phyloP scores from a whole-genome alignment of 2,797 vertebrate genomes.

The Helarctos malayanus region DNA sequence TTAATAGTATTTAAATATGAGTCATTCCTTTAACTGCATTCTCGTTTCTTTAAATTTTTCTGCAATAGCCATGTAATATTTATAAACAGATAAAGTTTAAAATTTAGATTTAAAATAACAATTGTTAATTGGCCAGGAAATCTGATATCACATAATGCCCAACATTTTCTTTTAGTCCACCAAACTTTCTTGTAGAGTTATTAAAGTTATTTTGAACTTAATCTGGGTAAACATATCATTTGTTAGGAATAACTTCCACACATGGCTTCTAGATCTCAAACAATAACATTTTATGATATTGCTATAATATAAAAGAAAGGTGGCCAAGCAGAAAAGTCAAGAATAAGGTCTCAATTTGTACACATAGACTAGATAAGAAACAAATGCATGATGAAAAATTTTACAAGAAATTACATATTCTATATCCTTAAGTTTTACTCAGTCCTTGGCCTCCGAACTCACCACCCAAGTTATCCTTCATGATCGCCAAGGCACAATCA shows the following conservation, averaged over 20 bases:
- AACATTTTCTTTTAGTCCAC: neutral
- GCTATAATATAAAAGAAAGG: neutral
- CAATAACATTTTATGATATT: neutral
- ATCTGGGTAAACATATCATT: neutral
- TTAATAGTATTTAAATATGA: slow-evolving; percentile 25
- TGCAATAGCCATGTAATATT: slow-evolving; percentile 9
- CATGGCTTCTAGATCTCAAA: neutral
- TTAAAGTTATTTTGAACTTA: slow-evolving; percentile 61
- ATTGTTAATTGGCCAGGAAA: slow-evolving; percentile 39
- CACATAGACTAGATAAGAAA: slow-evolving; percentile 2
- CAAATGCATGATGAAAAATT: slow-evolving; percentile 46
- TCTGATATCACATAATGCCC: neutral
- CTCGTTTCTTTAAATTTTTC: slow-evolving; percentile 45
- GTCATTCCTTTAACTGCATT: slow-evolving; percentile 43
- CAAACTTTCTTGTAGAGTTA: slow-evolving; percentile 48
- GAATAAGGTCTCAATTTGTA: slow-evolving; percentile 27
- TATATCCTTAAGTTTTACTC: neutral
- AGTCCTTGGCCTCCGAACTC: neutral
- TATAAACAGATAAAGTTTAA: slow-evolving; percentile 51
- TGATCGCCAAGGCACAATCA: neutral
- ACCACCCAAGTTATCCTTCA: neutral
- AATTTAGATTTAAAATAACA: slow-evolving; percentile 62
- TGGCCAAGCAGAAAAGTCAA: slow-evolving; percentile 38
- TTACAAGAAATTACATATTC: neutral
- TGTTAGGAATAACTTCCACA: slow-evolving; percentile 40